phyloP scores from a whole-genome alignment of 2,113 vertebrate species.

The Elephas maximus region DNA sequence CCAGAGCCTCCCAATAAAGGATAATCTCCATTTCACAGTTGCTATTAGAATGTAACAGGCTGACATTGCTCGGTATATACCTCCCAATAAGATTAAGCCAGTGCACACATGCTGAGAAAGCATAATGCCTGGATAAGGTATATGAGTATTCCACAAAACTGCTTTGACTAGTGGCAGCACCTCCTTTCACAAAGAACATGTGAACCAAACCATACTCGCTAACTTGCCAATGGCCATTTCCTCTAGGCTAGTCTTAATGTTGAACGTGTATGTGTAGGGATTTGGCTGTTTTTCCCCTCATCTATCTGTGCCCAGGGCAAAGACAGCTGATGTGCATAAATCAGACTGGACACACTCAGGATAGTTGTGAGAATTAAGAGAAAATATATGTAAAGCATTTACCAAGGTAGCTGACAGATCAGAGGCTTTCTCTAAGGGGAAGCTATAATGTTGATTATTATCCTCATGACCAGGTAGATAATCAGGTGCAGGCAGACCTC shows the following conservation, averaged over 20 bases:
- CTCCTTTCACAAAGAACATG: neutral
- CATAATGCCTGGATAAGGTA: neutral
- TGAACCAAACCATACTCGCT: neutral
- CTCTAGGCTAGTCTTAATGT: neutral
- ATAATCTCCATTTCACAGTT: slow-evolving; percentile 55
- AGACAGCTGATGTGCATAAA: neutral
- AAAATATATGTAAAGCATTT: neutral
- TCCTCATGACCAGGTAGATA: neutral
- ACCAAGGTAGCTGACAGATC: neutral
- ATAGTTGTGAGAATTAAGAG: neutral
- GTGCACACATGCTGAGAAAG: neutral
- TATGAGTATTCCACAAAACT: neutral
- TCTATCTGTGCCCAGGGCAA: neutral
- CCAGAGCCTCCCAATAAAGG: slow-evolving; percentile 35
- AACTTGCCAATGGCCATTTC: neutral
- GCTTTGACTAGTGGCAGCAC: neutral
- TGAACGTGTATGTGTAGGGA: neutral
- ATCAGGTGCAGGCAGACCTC: neutral
- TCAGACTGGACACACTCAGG: neutral
- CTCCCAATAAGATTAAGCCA: slow-evolving; percentile 42
- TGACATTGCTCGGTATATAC: slow-evolving; percentile 53
- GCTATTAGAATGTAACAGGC: slow-evolving; percentile 15
- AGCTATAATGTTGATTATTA: neutral
- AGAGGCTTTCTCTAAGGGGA: neutral
- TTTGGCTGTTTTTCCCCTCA: neutral